phyloP scores from a whole-genome alignment of 2,888 invertebrate species.

The Halocaridina rubra region DNA sequence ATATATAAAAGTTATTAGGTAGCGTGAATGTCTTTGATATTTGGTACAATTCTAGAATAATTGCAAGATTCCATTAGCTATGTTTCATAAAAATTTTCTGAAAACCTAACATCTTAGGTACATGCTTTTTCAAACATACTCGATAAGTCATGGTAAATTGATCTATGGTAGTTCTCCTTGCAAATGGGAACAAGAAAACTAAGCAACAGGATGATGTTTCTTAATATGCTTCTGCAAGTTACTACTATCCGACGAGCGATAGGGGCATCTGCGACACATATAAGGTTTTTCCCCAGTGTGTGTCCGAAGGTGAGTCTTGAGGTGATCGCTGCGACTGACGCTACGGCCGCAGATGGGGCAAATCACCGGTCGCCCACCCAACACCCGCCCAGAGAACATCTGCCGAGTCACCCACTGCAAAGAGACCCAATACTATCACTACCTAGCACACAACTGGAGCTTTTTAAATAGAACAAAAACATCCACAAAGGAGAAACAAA shows the following conservation, averaged over 20 bases:
- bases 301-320: constrained; percentile 55
- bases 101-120: too few species aligned
- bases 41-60: too few species aligned
- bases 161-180: too few species aligned
- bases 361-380: constrained; percentile 35
- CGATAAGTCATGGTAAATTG: too few species aligned
- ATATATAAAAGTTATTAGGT: too few species aligned
- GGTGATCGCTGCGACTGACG: constrained; percentile 55
- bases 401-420: constrained; percentile 55
- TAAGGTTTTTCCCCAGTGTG: constrained; percentile 60
- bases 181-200: too few species aligned
- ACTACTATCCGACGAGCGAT: constrained; percentile 52
- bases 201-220: constrained; percentile 43
- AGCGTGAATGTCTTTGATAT: too few species aligned
- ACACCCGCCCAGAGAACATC: constrained; percentile 56
- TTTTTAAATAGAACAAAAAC: too few species aligned
- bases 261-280: constrained; percentile 47
- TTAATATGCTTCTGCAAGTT: constrained; percentile 54
- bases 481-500: too few species aligned
- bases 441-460: neutral
- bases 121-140: too few species aligned
- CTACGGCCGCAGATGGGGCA: constrained; percentile 56
- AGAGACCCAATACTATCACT: constrained; percentile 55
- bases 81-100: too few species aligned
- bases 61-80: too few species aligned